These are phyloP conservation scores for Andrena hattorfiana DNA, from an alignment of 2,888 invertebrate species.

Conservation along the genomic window DNA sequence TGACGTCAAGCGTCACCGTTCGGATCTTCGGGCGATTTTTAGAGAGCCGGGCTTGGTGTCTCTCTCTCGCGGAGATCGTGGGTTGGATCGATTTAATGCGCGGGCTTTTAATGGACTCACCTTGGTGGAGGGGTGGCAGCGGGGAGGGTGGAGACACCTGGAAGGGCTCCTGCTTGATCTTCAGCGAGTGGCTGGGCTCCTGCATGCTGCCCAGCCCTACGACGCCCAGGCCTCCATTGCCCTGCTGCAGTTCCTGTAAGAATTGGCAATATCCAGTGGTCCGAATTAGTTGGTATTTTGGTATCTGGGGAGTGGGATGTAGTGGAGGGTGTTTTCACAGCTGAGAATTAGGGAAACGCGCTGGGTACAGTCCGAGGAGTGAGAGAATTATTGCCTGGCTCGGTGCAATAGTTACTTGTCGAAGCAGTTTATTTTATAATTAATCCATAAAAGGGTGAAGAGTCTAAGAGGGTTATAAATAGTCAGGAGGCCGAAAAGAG, in stretches of 20 bases:
- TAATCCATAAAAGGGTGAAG: too few relatives aligned
- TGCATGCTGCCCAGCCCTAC: constrained; percentile 75
- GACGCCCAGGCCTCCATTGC: constrained; percentile 73
- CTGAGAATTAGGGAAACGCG: too few relatives aligned
- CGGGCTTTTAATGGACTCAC: constrained; percentile 62
- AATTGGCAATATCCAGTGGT: neutral
- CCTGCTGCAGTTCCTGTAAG: constrained; percentile 80
- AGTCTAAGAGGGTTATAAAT: too few relatives aligned
- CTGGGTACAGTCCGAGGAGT: too few relatives aligned
- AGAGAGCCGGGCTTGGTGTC: neutral
- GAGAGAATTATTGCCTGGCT: too few relatives aligned
- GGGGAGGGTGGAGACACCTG: constrained; percentile 78
- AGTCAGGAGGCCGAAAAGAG: too few relatives aligned
- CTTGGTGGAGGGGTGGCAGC: constrained; percentile 80
- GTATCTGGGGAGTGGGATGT: too few relatives aligned
- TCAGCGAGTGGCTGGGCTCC: constrained; percentile 76
- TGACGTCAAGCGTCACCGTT: constrained; percentile 45
- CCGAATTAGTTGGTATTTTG: neutral
- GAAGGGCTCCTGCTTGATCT: constrained; percentile 83
- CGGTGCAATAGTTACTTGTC: too few relatives aligned
- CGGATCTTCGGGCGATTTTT: constrained; percentile 11
- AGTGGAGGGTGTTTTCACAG: too few relatives aligned
- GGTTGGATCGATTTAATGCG: neutral
- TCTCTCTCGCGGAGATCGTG: neutral
- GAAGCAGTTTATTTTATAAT: too few relatives aligned